Percentiles rank a stretch among this genome's conserved stretches.
phyloP scores from a whole-genome alignment of 2,888 invertebrate genomes.

The Pollenia labialis region DNA sequence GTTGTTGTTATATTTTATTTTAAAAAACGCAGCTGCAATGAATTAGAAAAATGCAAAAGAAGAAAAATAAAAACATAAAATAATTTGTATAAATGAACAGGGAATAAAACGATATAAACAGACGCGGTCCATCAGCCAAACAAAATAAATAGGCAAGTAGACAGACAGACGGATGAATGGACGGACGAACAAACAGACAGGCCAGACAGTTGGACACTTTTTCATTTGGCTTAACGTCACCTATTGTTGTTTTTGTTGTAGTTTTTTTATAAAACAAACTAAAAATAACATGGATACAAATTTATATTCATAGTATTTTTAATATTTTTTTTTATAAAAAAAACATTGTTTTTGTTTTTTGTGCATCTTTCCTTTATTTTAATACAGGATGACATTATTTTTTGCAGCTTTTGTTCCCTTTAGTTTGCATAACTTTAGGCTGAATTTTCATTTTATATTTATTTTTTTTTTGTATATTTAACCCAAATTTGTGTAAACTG shows the following conservation, averaged over 20 bases:
- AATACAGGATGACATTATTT: slow-evolving; percentile 31
- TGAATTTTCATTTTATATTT: slow-evolving; percentile 28
- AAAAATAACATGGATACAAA: slow-evolving; percentile 10
- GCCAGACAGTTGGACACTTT: slow-evolving; percentile 68
- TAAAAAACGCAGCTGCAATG: slow-evolving; percentile 1
- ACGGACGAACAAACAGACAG: slow-evolving; percentile 32
- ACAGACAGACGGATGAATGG: neutral
- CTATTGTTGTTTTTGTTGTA: slow-evolving; percentile 44
- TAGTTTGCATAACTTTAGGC: slow-evolving; percentile 19
- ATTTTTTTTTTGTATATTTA: slow-evolving; percentile 53
- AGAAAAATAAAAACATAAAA: slow-evolving; percentile 11
- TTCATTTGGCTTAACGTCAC: slow-evolving; percentile 58
- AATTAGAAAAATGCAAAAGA: neutral
- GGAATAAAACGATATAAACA: slow-evolving; percentile 29
- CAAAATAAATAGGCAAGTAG: slow-evolving; percentile 15
- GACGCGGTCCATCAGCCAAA: slow-evolving; percentile 55
- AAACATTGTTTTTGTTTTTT: neutral
- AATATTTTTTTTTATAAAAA: neutral
- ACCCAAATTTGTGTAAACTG: slow-evolving; percentile 44
- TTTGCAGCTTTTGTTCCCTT: slow-evolving; percentile 24
- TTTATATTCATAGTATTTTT: slow-evolving; percentile 34
- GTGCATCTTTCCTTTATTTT: neutral
- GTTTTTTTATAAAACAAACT: slow-evolving; percentile 28
- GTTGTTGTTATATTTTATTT: neutral
- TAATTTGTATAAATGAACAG: slow-evolving; percentile 24